phyloP scores from a whole-genome alignment of 2,888 invertebrate genomes.

The Phalera bucephala region DNA sequence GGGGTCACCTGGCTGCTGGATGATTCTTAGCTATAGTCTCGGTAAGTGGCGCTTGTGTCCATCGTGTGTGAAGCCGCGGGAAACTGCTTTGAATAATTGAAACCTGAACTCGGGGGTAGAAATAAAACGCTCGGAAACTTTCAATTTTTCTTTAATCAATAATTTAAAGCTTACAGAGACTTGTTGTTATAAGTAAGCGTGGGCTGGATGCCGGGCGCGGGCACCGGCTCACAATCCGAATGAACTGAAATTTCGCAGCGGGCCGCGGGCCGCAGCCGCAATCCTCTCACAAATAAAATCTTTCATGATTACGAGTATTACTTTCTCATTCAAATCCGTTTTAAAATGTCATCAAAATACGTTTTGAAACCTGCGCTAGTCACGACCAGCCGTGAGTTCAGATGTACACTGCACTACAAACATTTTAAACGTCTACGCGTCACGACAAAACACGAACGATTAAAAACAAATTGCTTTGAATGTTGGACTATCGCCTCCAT shows the following conservation, averaged over 20 bases:
- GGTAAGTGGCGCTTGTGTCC: too few species aligned
- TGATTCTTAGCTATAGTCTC: too few species aligned
- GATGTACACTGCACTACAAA: conserved; percentile 1
- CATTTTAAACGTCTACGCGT: neutral
- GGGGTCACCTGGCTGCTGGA: too few species aligned
- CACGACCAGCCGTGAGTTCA: conserved; percentile 24
- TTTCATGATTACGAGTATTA: conserved; percentile 49
- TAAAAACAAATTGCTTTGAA: neutral
- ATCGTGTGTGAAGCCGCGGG: too few species aligned
- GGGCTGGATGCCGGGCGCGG: conserved; percentile 35
- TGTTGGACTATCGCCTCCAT: conserved; percentile 12
- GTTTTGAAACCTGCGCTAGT: conserved; percentile 34
- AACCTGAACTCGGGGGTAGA: too few species aligned
- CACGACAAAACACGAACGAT: neutral
- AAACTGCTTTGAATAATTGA: too few species aligned
- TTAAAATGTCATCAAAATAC: conserved; percentile 42
- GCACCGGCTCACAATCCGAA: conserved; percentile 38
- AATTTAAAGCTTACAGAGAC: conserved; percentile 81
- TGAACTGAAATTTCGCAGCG: conserved; percentile 57
- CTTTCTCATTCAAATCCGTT: conserved; percentile 36
- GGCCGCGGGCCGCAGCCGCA: conserved; percentile 21
- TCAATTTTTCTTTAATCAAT: conserved; percentile 80
- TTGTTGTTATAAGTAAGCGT: conserved; percentile 51
- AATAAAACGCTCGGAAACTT: conserved; percentile 71
- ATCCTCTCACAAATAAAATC: conserved; percentile 37